These are phyloP conservation scores for Arctia plantaginis DNA, from an alignment of 2,888 invertebrate genomes.

Conservation along the genomic window DNA sequence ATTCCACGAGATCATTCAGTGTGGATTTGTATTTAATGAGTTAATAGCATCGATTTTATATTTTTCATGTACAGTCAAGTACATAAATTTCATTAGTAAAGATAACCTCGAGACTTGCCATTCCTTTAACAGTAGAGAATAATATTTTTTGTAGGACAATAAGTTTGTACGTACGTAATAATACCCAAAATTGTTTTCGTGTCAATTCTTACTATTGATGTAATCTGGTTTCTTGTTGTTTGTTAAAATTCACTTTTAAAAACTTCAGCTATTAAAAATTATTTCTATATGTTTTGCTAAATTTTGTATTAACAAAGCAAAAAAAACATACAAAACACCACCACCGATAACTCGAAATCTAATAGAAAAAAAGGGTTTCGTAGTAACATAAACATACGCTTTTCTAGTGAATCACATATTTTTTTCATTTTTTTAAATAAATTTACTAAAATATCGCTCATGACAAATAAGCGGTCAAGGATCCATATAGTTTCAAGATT, in stretches of 20 bases:
- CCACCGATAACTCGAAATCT: too few relatives aligned
- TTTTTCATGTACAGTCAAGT: slow-evolving; percentile 10
- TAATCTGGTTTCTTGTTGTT: slow-evolving; percentile 34
- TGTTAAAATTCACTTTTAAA: slow-evolving; percentile 40
- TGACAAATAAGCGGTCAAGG: neutral
- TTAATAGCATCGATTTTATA: neutral
- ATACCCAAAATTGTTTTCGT: slow-evolving; percentile 62
- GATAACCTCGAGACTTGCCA: slow-evolving; percentile 63
- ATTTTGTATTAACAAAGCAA: neutral
- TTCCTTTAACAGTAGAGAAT: slow-evolving; percentile 53
- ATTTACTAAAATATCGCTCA: neutral
- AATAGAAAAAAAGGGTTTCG: too few relatives aligned
- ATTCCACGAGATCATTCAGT: neutral
- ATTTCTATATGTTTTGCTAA: neutral
- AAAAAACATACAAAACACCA: neutral
- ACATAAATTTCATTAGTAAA: slow-evolving; percentile 23
- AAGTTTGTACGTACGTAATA: slow-evolving; percentile 60
- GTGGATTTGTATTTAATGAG: neutral
- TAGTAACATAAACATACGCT: too few relatives aligned
- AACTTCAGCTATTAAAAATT: neutral
- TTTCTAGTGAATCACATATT: too few relatives aligned
- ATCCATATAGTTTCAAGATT: neutral
- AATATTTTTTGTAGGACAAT: slow-evolving; percentile 67
- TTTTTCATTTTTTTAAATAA: neutral
- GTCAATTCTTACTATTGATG: slow-evolving; percentile 67